Evolutionary conservation across 1,140 invertebrate genomes (phyloP), one percentile per base, ranked within the genome.

Genomic region (Trichomalopsis sarcophagae): DNA sequence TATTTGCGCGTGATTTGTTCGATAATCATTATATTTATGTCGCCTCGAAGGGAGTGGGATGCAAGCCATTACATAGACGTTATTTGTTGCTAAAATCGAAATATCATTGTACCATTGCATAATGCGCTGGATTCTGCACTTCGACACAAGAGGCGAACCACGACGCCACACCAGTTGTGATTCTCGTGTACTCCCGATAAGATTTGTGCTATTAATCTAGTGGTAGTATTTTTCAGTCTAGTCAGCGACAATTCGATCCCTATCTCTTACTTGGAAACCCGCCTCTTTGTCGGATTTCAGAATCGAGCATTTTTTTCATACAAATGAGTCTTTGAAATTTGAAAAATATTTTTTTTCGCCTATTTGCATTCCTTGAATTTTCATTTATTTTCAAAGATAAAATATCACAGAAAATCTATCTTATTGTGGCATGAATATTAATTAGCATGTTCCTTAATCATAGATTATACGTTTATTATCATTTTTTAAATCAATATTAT

Each of bases 41-140:
- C 47, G 74, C 6, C 13, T 69, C 23, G 17, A 84, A 23, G 55
- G 23, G 10, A 69, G 47, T 50, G 55, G 17, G n/a, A 78, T n/a
- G n/a, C 7, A 14, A 47, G 50, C 68, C 36, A 69, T 69, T 77
- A 77, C 17, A 68, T 76, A 23, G 55, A 36, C 14, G n/a, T 47
- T 47, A 77, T 47, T 77, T 68, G n/a, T 4, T 23, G 66, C 21
- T 76, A 23, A 77, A 77, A 30, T 83, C 9, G 33, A 14, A 81
- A 81, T 36, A 81, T 81, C 78, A 62, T 73, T 84, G 74, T 11
- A 36, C 11, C 30, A 44, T 84, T 77, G 44, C 76, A 80, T 80
- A 84, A 80, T 84, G 40, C 68, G 77, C 27, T 69, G 27, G 62
- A 84, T 78, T 84, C 68, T 79, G 66, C 36, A 40, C 76, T 78